phyloP scores from a whole-genome alignment of 2,797 vertebrate species.

The Myripristis murdjan region DNA sequence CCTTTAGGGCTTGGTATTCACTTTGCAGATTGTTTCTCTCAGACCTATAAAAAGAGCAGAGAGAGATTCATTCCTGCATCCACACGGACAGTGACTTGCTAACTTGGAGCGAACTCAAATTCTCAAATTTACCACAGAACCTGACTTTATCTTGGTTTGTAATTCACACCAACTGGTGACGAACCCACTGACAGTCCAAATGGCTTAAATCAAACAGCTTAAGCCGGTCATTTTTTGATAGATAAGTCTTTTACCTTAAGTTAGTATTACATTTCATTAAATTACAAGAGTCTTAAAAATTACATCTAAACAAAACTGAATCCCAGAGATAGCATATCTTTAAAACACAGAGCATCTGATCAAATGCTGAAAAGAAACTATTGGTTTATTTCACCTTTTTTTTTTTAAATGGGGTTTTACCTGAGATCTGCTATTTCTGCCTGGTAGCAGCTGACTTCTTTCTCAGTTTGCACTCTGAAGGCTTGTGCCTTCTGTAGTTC shows the following conservation, averaged over 20 bases:
- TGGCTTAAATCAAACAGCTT: too few species aligned
- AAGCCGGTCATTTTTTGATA: too few species aligned
- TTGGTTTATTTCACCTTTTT: not conserved
- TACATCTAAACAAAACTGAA: not conserved
- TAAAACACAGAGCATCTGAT: not conserved
- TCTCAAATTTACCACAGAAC: too few species aligned
- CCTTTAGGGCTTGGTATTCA: constrained; percentile 72
- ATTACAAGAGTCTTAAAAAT: too few species aligned
- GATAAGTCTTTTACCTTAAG: too few species aligned
- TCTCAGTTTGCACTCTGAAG: constrained; percentile 73
- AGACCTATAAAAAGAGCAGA: constrained; percentile 78
- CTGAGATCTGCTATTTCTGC: constrained; percentile 77
- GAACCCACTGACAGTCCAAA: too few species aligned
- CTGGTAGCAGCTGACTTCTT: constrained; percentile 72
- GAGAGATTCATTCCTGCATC: too few species aligned
- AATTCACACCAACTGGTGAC: too few species aligned
- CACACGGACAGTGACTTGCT: too few species aligned
- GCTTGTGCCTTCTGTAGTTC: constrained; percentile 71
- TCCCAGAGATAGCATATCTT: not conserved
- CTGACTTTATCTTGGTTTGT: too few species aligned
- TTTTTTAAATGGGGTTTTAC: constrained; percentile 61
- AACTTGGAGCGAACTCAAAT: too few species aligned
- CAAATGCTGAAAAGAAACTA: not conserved
- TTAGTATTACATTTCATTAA: too few species aligned
- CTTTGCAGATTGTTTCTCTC: constrained; percentile 77